phyloP scores from a whole-genome alignment of 2,113 vertebrate species.

The Sphyrna mokarran region DNA sequence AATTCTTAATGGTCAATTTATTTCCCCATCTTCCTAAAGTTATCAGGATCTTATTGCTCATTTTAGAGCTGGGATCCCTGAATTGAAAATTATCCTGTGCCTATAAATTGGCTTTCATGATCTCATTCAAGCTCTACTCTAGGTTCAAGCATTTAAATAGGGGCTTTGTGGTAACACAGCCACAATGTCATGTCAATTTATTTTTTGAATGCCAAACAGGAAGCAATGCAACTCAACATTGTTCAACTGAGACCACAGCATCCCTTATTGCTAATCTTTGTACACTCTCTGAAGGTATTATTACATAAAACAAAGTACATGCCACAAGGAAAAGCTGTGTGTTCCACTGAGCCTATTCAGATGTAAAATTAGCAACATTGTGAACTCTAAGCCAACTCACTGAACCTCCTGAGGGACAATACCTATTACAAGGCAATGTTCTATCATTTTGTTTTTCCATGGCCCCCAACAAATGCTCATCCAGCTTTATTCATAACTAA shows the following conservation, averaged over 20 bases:
- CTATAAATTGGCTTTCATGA: background rate
- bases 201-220: background rate
- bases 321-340: background rate
- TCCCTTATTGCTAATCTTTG: background rate
- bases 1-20: background rate
- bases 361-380: background rate
- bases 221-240: background rate
- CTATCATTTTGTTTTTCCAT: background rate
- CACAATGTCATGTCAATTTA: background rate
- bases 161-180: background rate
- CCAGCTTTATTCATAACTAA: background rate
- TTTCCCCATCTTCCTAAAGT: background rate
- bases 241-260: background rate
- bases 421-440: background rate
- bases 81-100: background rate
- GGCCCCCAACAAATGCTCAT: background rate
- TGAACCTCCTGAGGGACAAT: background rate
- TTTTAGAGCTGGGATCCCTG: background rate
- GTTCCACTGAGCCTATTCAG: background rate
- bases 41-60: background rate
- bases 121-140: background rate
- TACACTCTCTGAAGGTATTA: background rate
- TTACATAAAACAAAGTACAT: constrained; percentile 11
- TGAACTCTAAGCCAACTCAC: background rate
- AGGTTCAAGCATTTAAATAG: background rate